Conservation (phyloP, 2,888 invertebrate species). For the Melangyna quadrimaculata region DNA sequence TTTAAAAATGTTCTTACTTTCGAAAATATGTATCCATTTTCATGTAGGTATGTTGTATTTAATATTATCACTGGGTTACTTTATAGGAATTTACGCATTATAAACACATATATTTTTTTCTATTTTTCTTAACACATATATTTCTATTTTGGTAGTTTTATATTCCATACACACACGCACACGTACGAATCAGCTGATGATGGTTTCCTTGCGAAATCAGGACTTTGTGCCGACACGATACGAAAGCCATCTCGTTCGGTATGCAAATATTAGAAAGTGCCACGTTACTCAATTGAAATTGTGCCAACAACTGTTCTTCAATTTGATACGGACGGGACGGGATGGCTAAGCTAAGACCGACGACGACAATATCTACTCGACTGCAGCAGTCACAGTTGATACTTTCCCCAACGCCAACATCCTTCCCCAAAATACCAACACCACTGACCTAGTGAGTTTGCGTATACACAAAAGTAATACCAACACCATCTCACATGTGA, state of each 20-base stretch:
- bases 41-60: too few species aligned
- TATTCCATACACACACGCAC: conserved; percentile 26
- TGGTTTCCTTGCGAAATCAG: conserved; percentile 44
- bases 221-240: conserved; percentile 56
- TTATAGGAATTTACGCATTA: conserved; percentile 24
- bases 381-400: conserved; percentile 9
- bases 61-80: conserved; percentile 2
- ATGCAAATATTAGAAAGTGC: conserved; percentile 67
- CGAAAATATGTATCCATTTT: not conserved
- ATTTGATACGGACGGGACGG: not conserved
- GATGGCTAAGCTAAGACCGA: not conserved
- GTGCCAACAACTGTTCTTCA: conserved; percentile 39
- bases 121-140: not conserved
- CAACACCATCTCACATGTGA: conserved; percentile 35
- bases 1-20: conserved; percentile 3
- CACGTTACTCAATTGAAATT: conserved; percentile 64
- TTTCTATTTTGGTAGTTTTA: conserved; percentile 25
- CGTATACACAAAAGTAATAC: conserved; percentile 61
- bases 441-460: conserved; percentile 53
- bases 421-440: conserved; percentile 12
- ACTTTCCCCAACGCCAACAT: conserved; percentile 53
- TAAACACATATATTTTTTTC: not conserved
- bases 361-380: conserved; percentile 30
- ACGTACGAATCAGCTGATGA: conserved; percentile 58
- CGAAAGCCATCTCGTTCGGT: conserved; percentile 62